Evolutionary conservation across 2,113 vertebrate species (phyloP).

Genomic region (Gavialis gangeticus): DNA sequence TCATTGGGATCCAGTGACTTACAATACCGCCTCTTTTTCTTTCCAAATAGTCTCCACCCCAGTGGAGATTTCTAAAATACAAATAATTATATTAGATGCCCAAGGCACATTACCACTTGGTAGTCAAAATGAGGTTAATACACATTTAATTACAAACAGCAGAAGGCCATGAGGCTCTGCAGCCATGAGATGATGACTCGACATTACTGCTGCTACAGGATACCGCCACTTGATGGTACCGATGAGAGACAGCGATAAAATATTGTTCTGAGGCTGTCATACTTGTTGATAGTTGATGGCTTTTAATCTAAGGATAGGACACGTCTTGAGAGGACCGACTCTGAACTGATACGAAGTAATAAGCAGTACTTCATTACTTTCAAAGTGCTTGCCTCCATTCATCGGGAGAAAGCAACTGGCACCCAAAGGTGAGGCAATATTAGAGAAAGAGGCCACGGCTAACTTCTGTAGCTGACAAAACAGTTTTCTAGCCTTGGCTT

Average conservation of each 20-base stretch:
- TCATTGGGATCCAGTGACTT: background rate
- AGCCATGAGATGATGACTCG: rapidly evolving
- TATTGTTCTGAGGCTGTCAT: background rate
- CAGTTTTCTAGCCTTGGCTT: background rate
- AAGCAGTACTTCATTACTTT: background rate
- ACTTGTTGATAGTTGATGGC: slow-evolving; percentile 1
- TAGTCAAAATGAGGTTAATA: background rate
- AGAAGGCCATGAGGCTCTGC: background rate
- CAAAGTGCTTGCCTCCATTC: background rate
- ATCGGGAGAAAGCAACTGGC: no score
- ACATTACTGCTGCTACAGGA: rapidly evolving
- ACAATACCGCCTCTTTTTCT: background rate
- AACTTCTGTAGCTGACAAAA: rapidly evolving
- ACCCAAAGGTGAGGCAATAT: background rate
- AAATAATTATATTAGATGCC: background rate
- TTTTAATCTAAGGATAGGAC: background rate
- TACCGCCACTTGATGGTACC: background rate
- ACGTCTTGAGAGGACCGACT: background rate
- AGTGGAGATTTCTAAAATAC: background rate
- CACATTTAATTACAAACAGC: background rate
- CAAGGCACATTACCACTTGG: background rate
- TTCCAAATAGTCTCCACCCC: background rate
- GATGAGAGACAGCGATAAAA: background rate
- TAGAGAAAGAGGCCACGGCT: background rate
- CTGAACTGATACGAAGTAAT: rapidly evolving